Percentiles rank a stretch among this genome's conserved stretches.
Conservation (phyloP, 2,888 invertebrate species). For the Agapetus fuscipes region DNA sequence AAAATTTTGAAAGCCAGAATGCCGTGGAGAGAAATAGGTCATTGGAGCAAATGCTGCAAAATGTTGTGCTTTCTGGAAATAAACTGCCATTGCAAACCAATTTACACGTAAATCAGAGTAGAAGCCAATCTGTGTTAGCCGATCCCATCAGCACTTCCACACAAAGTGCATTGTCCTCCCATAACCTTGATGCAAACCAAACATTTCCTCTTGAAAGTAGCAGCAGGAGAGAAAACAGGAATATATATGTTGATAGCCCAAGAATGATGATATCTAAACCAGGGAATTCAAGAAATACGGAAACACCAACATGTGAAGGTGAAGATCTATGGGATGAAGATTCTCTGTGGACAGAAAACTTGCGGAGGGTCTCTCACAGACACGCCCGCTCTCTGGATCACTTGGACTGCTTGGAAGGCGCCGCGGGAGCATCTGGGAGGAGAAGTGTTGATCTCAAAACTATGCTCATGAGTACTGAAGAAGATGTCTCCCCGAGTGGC, state of each 20-base stretch:
- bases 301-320: slow-evolving; percentile 36
- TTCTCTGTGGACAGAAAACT: slow-evolving; percentile 68
- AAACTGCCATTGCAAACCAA: slow-evolving; percentile 51
- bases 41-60: slow-evolving; percentile 15
- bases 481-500: slow-evolving; percentile 20
- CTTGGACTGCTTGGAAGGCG: slow-evolving; percentile 47
- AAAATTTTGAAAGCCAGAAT: slow-evolving; percentile 8
- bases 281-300: slow-evolving; percentile 17
- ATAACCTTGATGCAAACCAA: too few relatives aligned
- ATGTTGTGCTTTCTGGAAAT: slow-evolving; percentile 27
- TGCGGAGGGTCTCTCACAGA: slow-evolving; percentile 67
- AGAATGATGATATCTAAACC: slow-evolving; percentile 25
- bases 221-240: neutral
- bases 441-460: slow-evolving; percentile 30
- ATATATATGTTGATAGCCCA: slow-evolving; percentile 22
- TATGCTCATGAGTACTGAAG: slow-evolving; percentile 23
- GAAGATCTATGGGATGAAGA: slow-evolving; percentile 80
- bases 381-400: slow-evolving; percentile 79
- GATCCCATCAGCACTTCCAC: neutral
- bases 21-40: slow-evolving; percentile 9
- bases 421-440: slow-evolving; percentile 17
- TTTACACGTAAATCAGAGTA: slow-evolving; percentile 34
- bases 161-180: neutral
- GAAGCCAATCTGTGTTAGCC: slow-evolving; percentile 11
- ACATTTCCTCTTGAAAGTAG: too few relatives aligned